Percentiles rank a stretch among this genome's conserved stretches.
phyloP scores from a whole-genome alignment of 2,888 invertebrate genomes.

The Nematopogon swammerdamellus region DNA sequence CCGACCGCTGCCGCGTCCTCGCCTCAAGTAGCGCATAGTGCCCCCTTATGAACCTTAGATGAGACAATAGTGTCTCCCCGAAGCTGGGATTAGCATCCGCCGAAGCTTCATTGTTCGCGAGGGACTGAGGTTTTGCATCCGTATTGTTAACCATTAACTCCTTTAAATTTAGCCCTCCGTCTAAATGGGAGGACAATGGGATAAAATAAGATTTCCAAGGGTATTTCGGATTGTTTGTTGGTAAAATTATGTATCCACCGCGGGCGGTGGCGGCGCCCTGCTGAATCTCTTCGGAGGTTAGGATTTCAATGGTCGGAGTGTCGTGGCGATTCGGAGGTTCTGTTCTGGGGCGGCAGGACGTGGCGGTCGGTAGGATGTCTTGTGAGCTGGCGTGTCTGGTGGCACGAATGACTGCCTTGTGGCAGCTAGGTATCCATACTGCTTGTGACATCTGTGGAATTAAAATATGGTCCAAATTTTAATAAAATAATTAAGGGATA shows the following conservation, averaged over 20 bases:
- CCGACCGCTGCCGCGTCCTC: too few relatives aligned
- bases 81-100: neutral
- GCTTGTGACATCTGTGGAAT: neutral
- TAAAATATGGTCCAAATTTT: too few relatives aligned
- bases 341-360: neutral
- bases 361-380: neutral
- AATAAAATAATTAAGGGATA: too few relatives aligned
- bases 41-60: too few relatives aligned
- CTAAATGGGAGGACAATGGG: neutral
- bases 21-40: too few relatives aligned
- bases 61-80: neutral
- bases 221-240: neutral
- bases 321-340: too few relatives aligned
- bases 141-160: neutral
- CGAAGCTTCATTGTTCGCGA: neutral
- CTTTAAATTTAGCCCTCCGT: neutral
- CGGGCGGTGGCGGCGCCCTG: too few relatives aligned
- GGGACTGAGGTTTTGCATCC: neutral
- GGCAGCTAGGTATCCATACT: neutral
- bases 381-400: too few relatives aligned
- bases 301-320: too few relatives aligned
- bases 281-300: too few relatives aligned
- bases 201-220: neutral
- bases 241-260: neutral
- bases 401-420: too few relatives aligned